Evolutionary conservation across 2,888 invertebrate species (phyloP), one percentile per base, ranked within the genome.

Genomic region (Stegophylla sp.): DNA sequence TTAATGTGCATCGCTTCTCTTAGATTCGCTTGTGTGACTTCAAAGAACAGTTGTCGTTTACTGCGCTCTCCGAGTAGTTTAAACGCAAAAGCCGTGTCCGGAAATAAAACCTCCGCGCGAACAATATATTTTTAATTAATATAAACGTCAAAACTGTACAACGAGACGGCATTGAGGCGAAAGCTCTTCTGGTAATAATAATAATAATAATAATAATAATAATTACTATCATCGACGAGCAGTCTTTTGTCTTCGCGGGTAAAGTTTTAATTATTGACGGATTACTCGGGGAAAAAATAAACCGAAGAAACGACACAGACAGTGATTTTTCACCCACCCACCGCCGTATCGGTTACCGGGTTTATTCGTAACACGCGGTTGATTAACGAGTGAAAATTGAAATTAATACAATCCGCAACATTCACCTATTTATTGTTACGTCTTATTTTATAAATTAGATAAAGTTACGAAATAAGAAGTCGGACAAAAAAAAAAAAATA

Each of bases 261-360:
- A 71, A 71, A 71, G 71, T 71, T 71, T 71, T 56, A 71, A 71
- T n/a, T n/a, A n/a, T 56, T 71, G 53, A 56, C 15, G 26, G 26
- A 28, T 59, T 59, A 59, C 4, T 28, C n/a, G 45, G 10, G 45
- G 15, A 13, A 45, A 4, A 43, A 7, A 45, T 45, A 15, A 45
- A 45, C 45, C 12, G 15, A 45, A 45, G 45, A 45, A 45, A 45
- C 45, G 45, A 15, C 45, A 10, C 43, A 12, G 13, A 15, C 2
- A 3, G 15, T 10, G 45, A 45, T 13, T 45, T 45, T 45, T 45
- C 12, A 10, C 12, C 12, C 13, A 9, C 45, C 45, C 12, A 17
- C 15, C n/a, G 10, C 7, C 4, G 51, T 48, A 15, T 48, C 17
- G 48, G 15, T 1, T 15, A 48, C 3, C 4, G 45, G 10, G 48